Evolutionary conservation across 2,797 vertebrate species (phyloP).

Genomic region (Xerus rutilus): DNA sequence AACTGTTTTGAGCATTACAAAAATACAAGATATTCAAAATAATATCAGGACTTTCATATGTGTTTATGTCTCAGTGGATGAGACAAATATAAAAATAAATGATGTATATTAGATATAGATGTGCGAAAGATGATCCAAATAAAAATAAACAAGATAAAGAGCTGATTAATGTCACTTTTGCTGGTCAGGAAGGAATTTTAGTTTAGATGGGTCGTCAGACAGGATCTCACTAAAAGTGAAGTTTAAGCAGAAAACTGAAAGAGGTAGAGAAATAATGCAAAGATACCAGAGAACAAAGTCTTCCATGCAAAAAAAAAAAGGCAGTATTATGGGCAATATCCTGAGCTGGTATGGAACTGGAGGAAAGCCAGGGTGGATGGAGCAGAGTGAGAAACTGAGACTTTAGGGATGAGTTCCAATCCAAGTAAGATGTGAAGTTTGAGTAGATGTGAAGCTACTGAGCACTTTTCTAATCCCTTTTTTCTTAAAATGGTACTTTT

Average conservation of each 20-base stretch:
- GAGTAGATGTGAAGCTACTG: background rate
- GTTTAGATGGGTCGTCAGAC: background rate
- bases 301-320: background rate
- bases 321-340: accelerated
- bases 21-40: background rate
- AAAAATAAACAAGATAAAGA: background rate
- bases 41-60: background rate
- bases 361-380: accelerated
- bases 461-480: background rate
- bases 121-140: background rate
- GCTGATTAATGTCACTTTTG: background rate
- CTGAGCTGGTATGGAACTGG: background rate
- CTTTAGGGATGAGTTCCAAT: background rate
- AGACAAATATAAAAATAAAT: background rate
- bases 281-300: background rate
- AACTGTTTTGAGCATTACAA: background rate
- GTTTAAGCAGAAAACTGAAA: background rate
- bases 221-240: background rate
- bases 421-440: background rate
- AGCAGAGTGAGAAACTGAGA: background rate
- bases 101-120: background rate
- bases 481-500: background rate
- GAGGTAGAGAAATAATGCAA: background rate
- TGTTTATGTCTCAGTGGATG: background rate
- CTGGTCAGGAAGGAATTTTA: background rate